Percentiles rank a stretch among this genome's conserved stretches.
Conservation (phyloP, 2,888 invertebrate species). For the Hypomecis punctinalis region DNA sequence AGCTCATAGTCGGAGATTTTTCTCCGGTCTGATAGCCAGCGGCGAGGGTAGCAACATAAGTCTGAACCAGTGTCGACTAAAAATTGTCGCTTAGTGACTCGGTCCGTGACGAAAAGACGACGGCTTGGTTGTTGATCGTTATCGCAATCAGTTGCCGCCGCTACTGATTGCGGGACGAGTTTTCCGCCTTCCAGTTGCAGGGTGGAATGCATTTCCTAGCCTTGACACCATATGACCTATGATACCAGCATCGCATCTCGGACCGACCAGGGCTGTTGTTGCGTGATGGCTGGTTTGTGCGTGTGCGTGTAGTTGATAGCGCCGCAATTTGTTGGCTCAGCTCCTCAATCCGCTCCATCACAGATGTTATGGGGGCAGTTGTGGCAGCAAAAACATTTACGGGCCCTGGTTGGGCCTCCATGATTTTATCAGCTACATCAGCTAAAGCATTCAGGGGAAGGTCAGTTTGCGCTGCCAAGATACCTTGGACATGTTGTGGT, state of each 20-base stretch:
- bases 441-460: no score
- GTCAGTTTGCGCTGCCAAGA: not conserved
- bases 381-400: not conserved
- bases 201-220: no score
- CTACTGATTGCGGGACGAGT: no score
- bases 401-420: not conserved
- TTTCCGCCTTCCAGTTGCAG: no score
- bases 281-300: not conserved
- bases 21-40: no score
- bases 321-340: not conserved
- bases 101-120: no score
- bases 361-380: not conserved
- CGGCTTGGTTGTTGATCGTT: no score
- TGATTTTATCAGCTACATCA: not conserved
- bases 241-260: constrained; percentile 10
- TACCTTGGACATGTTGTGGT: not conserved
- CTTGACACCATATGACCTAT: no score
- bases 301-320: not conserved
- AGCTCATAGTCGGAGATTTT: constrained; percentile 16
- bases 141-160: no score
- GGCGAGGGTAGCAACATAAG: no score
- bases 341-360: not conserved
- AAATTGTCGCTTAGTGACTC: no score
- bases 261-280: not conserved
- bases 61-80: no score